Evolutionary conservation across 2,888 invertebrate species (phyloP), one percentile per base, ranked within the genome.

Genomic region (Lasioglossum lativentre): DNA sequence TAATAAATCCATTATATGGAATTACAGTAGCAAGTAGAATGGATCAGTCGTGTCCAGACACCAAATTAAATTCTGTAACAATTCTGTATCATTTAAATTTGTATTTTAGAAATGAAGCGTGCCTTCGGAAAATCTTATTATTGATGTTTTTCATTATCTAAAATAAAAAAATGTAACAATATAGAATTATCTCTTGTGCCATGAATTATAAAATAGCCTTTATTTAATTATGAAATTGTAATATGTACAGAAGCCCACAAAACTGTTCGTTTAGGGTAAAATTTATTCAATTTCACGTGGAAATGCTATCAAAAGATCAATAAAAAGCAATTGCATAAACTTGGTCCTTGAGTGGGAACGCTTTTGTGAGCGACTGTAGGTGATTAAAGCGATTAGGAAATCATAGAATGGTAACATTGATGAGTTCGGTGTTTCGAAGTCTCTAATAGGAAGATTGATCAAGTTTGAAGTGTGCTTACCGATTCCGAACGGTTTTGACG

Each of bases 401-500:
- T 90, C 90, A 90, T 89, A 89, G 86, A 90, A 89, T 68, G 40
- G 70, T 68, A 68, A 68, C 78, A 71, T 75, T 27, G 68, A 27
- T 72, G 72, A 80, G 56, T 66, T 73, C 74, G 73, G 72, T 27
- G 12, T 71, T 71, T 30, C 38, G 42, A 80, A 71, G 74, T 42
- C 38, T 83, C 45, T 80, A 30, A 52, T 42, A 19, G 45, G 70
- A 71, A 78, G 38, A 74, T 82, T 68, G 30, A 76, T 52, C 34
- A 19, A 1, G 40, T 71, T 4, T n/a, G 12, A 38, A 78, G 30
- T 95, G 96, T 90, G 95, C 97, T 96, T 96, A 98, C 98, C 98
- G 92, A 98, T 96, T 95, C 98, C 98, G 95, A 98, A 98, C 5
- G 98, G 97, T 95, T 98, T 98, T 76, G 97, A 96, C 42, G 97